Percentiles rank a stretch among this genome's conserved stretches.
Evolutionary conservation across 1,140 invertebrate genomes (phyloP).

Genomic region (Zaprionus inermis): DNA sequence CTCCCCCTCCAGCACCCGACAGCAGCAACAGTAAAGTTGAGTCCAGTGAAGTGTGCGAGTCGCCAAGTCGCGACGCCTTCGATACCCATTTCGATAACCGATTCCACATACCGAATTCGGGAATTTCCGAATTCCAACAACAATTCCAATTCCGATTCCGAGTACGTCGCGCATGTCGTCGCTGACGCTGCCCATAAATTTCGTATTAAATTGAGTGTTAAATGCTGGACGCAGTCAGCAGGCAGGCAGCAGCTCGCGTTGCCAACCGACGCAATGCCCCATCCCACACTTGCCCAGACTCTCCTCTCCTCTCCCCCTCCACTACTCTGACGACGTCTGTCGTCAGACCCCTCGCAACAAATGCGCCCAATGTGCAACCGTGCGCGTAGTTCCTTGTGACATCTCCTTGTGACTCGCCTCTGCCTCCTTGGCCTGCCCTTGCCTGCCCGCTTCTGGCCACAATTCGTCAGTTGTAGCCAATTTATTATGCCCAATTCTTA

Average conservation of each 20-base stretch:
- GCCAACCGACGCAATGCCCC: conserved; percentile 1
- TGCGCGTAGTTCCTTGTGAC: conserved; percentile 56
- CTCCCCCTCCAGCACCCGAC: background rate
- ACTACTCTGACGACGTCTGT: background rate
- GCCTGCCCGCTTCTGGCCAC: conserved; percentile 37
- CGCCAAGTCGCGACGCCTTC: conserved; percentile 14
- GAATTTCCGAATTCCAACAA: conserved; percentile 9
- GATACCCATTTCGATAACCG: conserved; percentile 15
- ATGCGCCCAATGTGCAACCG: conserved; percentile 69
- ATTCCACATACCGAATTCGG: conserved; percentile 11
- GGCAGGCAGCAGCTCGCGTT: conserved; percentile 39
- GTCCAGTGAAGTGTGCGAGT: conserved; percentile 64
- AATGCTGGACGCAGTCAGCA: conserved; percentile 67
- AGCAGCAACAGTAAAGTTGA: too few relatives aligned
- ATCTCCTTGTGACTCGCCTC: conserved; percentile 17
- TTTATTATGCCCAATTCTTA: conserved; percentile 74
- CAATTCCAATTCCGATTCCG: conserved; percentile 30
- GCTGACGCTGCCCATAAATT: conserved; percentile 78
- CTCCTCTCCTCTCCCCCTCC: conserved; percentile 8
- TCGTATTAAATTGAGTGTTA: conserved; percentile 83
- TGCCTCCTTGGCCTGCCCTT: background rate
- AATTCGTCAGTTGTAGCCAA: conserved; percentile 78
- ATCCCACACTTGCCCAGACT: background rate
- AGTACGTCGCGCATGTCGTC: conserved; percentile 63
- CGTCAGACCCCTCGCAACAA: conserved; percentile 21